phyloP scores from a whole-genome alignment of 2,113 vertebrate species.

The Dasyornis broadbenti region DNA sequence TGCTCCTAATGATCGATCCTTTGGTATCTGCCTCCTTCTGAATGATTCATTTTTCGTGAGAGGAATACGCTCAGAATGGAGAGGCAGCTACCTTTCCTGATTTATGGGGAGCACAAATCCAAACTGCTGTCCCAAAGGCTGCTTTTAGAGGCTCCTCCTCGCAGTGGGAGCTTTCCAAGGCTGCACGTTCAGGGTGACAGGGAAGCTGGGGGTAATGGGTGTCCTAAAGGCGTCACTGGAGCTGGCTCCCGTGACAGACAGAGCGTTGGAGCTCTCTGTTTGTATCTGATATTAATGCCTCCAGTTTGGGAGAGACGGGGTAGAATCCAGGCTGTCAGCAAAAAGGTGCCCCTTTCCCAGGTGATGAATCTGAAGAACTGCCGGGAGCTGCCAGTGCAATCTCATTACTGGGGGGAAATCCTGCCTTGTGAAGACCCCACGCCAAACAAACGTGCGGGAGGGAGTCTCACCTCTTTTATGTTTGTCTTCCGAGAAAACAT shows the following conservation, averaged over 20 bases:
- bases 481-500: neutral
- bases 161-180: too few species aligned
- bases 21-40: neutral
- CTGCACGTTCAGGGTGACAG: neutral
- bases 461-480: neutral
- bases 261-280: neutral
- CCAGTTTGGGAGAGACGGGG: neutral
- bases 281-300: neutral
- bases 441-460: rapidly evolving
- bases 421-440: neutral
- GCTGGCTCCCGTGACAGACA: neutral
- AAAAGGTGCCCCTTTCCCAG: neutral
- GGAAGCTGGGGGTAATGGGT: neutral
- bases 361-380: neutral
- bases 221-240: neutral
- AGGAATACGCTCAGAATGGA: neutral
- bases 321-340: slow-evolving; percentile 24
- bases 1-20: neutral
- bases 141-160: neutral
- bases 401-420: neutral
- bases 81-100: neutral
- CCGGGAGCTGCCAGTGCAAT: neutral
- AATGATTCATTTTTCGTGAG: neutral
- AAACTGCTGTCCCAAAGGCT: neutral
- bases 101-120: neutral